Percentiles rank a stretch among this genome's conserved stretches.
Conservation (phyloP, 2,888 invertebrate species). For the Epsilonema sp. region DNA sequence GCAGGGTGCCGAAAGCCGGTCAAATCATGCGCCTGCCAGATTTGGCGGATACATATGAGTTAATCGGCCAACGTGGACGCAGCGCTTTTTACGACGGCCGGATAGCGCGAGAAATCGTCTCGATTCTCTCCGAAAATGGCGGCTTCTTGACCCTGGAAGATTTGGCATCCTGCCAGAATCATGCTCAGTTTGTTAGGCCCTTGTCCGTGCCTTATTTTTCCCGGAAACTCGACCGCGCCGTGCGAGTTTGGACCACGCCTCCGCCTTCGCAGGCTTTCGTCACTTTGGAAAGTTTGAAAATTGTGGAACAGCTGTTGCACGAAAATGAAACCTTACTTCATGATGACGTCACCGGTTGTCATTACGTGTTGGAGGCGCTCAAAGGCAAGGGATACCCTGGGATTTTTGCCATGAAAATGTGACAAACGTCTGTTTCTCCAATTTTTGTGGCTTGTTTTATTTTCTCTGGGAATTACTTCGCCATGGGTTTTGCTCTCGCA, state of each 20-base stretch:
- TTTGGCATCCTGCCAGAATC: constrained; percentile 4
- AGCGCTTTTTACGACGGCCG: constrained; percentile 5
- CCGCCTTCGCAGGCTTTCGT: constrained; percentile 1
- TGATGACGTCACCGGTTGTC: too few relatives aligned
- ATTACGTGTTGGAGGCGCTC: too few relatives aligned
- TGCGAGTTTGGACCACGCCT: constrained; percentile 2
- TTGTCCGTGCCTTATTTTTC: background rate
- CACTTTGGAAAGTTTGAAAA: constrained; percentile 5
- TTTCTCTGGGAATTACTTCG: too few relatives aligned
- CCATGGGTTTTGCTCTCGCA: too few relatives aligned
- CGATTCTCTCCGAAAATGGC: background rate
- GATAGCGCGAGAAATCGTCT: constrained; percentile 2
- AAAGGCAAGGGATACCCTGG: too few relatives aligned
- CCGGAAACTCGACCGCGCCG: background rate
- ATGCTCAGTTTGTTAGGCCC: constrained; percentile 1
- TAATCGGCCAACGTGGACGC: background rate
- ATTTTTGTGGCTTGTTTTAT: too few relatives aligned
- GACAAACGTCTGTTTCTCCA: too few relatives aligned
- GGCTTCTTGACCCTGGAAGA: constrained; percentile 3
- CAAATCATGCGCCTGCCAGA: constrained; percentile 4
- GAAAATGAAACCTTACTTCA: too few relatives aligned
- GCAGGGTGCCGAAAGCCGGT: too few relatives aligned
- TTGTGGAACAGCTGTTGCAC: background rate
- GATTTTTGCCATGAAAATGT: too few relatives aligned
- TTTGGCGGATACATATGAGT: constrained; percentile 2